Conservation (phyloP, 2,888 invertebrate genomes). For the Dione juno region DNA sequence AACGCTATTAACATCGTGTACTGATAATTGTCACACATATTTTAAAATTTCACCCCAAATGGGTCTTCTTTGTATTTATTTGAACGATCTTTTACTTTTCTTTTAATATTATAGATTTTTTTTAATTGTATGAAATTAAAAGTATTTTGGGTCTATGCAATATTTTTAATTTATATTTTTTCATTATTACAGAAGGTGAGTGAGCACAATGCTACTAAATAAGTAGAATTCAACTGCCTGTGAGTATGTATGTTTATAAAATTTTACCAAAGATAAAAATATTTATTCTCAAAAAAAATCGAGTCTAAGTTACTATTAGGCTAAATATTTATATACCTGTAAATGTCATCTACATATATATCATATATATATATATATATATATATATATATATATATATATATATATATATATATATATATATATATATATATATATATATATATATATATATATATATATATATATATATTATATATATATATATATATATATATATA, state of each 20-base stretch:
- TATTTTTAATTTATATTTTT: constrained; percentile 56
- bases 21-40: constrained; percentile 84
- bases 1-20: constrained; percentile 82
- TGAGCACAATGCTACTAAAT: constrained; percentile 49
- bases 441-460: too few relatives aligned
- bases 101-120: constrained; percentile 50
- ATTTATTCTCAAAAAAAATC: too few relatives aligned
- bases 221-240: constrained; percentile 44
- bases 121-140: constrained; percentile 44
- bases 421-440: too few relatives aligned
- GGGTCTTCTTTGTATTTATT: constrained; percentile 51
- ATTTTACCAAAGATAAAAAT: too few relatives aligned
- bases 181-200: constrained; percentile 82
- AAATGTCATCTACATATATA: too few relatives aligned
- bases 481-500: too few relatives aligned
- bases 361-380: too few relatives aligned
- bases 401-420: too few relatives aligned
- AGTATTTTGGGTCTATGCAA: constrained; percentile 52
- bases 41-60: constrained; percentile 72
- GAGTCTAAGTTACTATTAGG: too few relatives aligned
- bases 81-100: constrained; percentile 60
- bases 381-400: too few relatives aligned
- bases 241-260: constrained; percentile 3
- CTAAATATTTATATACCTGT: too few relatives aligned
- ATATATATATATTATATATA: too few relatives aligned